These are phyloP conservation scores for Sparidentex hasta DNA, from an alignment of 2,797 vertebrate species.

Conservation along the genomic window DNA sequence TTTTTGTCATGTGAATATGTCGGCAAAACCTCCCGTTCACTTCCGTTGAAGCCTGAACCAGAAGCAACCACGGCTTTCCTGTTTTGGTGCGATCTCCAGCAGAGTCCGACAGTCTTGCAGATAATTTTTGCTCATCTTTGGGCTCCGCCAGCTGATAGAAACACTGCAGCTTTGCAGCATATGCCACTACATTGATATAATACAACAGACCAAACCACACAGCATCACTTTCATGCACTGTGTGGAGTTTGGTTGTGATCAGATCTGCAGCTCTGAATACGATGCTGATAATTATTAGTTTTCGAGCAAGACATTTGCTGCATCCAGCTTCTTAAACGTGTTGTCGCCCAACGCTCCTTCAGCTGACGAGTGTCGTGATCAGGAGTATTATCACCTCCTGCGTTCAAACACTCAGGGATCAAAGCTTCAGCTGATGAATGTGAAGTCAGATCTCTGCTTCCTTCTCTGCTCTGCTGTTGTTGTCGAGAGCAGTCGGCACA, in stretches of 20 bases:
- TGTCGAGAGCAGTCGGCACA: conserved; percentile 10
- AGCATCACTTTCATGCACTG: neutral
- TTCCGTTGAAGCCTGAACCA: no score
- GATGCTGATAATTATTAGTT: no score
- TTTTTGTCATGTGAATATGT: no score
- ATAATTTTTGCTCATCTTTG: neutral
- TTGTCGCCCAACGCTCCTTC: no score
- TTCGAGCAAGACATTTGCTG: no score
- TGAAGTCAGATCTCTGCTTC: neutral
- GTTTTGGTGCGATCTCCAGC: neutral
- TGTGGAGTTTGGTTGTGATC: neutral
- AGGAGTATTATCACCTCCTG: neutral
- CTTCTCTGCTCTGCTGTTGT: conserved; percentile 15
- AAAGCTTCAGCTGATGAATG: neutral
- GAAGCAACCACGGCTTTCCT: no score
- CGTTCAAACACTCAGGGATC: conserved; percentile 1
- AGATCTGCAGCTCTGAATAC: no score
- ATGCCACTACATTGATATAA: neutral
- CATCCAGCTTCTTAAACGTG: no score
- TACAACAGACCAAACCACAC: neutral
- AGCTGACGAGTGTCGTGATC: neutral
- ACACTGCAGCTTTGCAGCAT: neutral
- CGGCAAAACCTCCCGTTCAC: no score
- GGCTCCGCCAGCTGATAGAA: neutral
- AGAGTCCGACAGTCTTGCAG: neutral